Conservation (phyloP, 2,113 vertebrate species). For the Riparia riparia region DNA sequence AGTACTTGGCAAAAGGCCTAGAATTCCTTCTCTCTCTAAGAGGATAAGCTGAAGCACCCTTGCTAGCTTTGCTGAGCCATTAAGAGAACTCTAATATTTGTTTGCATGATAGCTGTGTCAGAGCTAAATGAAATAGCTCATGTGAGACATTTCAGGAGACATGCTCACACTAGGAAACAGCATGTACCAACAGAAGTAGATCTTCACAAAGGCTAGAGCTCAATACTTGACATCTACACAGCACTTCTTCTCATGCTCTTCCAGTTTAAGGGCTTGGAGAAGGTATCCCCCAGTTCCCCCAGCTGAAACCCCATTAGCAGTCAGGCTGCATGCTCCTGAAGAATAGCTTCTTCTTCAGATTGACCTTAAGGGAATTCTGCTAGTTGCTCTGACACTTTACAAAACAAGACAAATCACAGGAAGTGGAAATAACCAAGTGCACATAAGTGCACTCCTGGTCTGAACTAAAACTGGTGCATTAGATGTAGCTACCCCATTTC, state of each 20-base stretch:
- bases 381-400: neutral
- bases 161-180: neutral
- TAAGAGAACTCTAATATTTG: neutral
- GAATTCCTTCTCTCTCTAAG: neutral
- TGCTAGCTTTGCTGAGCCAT: neutral
- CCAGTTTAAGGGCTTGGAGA: neutral
- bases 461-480: neutral
- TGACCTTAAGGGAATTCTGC: neutral
- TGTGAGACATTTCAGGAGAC: neutral
- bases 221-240: neutral
- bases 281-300: neutral
- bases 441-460: neutral
- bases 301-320: neutral
- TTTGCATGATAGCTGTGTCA: neutral
- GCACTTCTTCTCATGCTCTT: neutral
- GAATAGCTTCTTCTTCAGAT: neutral
- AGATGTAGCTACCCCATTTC: neutral
- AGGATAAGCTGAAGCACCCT: neutral
- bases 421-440: neutral
- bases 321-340: neutral
- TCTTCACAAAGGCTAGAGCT: neutral
- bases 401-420: neutral
- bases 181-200: fast-evolving
- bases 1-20: neutral
- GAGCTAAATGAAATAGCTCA: neutral